These are phyloP conservation scores for Struthidea cinerea DNA, from an alignment of 2,113 vertebrate genomes.

Conservation along the genomic window DNA sequence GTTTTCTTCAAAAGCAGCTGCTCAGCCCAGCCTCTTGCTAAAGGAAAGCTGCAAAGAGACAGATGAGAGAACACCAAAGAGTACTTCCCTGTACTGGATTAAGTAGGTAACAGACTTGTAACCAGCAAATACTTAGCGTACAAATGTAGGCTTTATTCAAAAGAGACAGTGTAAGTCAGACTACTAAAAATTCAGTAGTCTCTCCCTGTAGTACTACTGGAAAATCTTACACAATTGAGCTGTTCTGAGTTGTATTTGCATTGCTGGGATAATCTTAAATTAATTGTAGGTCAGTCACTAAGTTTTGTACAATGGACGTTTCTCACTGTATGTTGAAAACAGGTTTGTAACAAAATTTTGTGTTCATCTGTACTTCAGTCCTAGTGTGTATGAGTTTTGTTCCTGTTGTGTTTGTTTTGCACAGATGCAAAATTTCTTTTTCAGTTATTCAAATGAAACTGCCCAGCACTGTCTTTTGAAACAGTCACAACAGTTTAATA, in stretches of 20 bases:
- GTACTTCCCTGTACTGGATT: slow-evolving; percentile 4
- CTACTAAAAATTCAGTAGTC: background rate
- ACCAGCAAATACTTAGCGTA: background rate
- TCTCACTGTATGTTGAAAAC: slow-evolving; percentile 60
- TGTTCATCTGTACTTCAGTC: slow-evolving; percentile 49
- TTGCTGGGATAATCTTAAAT: slow-evolving; percentile 67
- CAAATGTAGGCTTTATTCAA: background rate
- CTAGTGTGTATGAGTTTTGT: slow-evolving; percentile 42
- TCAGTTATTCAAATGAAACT: slow-evolving; percentile 40
- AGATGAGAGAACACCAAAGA: slow-evolving; percentile 39
- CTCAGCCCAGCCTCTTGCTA: slow-evolving; percentile 35
- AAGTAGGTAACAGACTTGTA: background rate
- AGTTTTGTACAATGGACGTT: slow-evolving; percentile 66
- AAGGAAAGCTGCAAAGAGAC: slow-evolving; percentile 50
- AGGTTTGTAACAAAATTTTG: slow-evolving; percentile 67
- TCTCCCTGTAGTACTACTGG: background rate
- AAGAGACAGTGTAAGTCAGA: background rate
- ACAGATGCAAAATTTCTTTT: slow-evolving; percentile 44
- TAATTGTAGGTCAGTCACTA: slow-evolving; percentile 39
- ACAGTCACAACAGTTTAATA: slow-evolving; percentile 55
- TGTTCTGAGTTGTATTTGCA: slow-evolving; percentile 65
- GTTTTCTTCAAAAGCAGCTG: slow-evolving; percentile 49
- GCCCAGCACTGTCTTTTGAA: slow-evolving; percentile 62
- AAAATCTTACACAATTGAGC: slow-evolving; percentile 4
- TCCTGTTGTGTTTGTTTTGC: slow-evolving; percentile 45